Percentiles rank a stretch among this genome's conserved stretches.
Evolutionary conservation across 2,888 invertebrate genomes (phyloP).

Genomic region (Phasia obesa): DNA sequence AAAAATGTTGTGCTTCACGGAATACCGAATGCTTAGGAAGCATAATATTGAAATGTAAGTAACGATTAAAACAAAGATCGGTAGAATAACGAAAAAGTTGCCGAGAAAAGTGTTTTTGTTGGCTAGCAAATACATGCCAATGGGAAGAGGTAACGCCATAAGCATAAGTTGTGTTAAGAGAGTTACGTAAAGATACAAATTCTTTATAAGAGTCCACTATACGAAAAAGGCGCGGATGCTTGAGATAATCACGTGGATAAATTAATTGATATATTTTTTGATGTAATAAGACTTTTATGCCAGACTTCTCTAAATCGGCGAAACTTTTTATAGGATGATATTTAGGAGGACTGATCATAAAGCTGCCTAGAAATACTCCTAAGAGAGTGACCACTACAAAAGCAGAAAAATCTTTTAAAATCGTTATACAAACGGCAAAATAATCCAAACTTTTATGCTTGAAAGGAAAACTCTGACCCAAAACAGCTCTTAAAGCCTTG

Average conservation of each 20-base stretch:
- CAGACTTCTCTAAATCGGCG: too few species aligned
- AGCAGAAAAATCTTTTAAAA: too few species aligned
- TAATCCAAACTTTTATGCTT: too few species aligned
- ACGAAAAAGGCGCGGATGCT: neutral
- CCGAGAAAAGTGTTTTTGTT: slow-evolving; percentile 16
- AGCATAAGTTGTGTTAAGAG: slow-evolving; percentile 10
- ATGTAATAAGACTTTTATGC: too few species aligned
- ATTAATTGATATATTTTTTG: neutral
- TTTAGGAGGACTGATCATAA: too few species aligned
- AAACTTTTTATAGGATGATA: too few species aligned
- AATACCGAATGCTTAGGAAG: slow-evolving; percentile 8
- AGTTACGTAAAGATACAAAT: neutral
- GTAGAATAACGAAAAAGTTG: slow-evolving; percentile 16
- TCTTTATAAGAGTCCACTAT: neutral
- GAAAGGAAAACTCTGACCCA: too few species aligned
- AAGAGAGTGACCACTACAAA: too few species aligned
- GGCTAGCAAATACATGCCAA: neutral
- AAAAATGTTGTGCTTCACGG: neutral
- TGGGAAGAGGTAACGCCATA: neutral
- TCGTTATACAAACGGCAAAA: too few species aligned
- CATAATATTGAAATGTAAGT: neutral
- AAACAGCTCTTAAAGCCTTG: too few species aligned
- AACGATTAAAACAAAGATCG: slow-evolving; percentile 21
- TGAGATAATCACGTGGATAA: neutral
- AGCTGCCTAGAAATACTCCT: too few species aligned